phyloP scores from a whole-genome alignment of 2,888 invertebrate species.

The Hypselothyrea guttata region DNA sequence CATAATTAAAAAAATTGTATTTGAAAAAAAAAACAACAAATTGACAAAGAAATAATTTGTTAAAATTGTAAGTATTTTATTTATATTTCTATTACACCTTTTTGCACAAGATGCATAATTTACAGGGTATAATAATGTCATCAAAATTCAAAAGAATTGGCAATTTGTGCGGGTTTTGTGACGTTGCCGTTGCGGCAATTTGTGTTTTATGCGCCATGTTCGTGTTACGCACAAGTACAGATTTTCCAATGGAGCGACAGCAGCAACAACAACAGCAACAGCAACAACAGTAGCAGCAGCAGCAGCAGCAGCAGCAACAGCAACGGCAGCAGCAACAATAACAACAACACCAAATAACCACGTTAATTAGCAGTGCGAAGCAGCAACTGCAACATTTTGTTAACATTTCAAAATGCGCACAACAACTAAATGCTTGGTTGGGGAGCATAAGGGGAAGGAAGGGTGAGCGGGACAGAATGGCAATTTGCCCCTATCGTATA shows the following conservation, averaged over 20 bases:
- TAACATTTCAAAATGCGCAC: conserved; percentile 51
- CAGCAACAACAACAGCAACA: conserved; percentile 5
- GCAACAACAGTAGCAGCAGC: not conserved
- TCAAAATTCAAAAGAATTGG: conserved; percentile 73
- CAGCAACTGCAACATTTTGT: conserved; percentile 66
- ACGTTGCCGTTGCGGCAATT: conserved; percentile 47
- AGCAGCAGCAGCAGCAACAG: conserved; percentile 10
- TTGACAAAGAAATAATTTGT: no score
- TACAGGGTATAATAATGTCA: conserved; percentile 38
- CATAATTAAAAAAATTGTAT: no score
- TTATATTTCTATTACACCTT: no score
- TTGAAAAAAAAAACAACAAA: not conserved
- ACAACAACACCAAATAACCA: conserved; percentile 31
- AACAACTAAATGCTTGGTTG: conserved; percentile 15
- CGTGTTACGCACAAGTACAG: conserved; percentile 19
- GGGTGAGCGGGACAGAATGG: not conserved
- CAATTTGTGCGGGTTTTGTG: conserved; percentile 56
- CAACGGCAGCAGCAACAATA: conserved; percentile 4
- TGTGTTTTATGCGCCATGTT: conserved; percentile 26
- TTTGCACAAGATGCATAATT: no score
- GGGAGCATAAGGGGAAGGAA: not conserved
- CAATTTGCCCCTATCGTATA: conserved; percentile 17
- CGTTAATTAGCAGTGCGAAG: conserved; percentile 48
- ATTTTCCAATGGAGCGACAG: conserved; percentile 18
- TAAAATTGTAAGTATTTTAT: no score